phyloP scores from a whole-genome alignment of 2,113 vertebrate genomes.

The Rhegmatorhina hoffmannsi region DNA sequence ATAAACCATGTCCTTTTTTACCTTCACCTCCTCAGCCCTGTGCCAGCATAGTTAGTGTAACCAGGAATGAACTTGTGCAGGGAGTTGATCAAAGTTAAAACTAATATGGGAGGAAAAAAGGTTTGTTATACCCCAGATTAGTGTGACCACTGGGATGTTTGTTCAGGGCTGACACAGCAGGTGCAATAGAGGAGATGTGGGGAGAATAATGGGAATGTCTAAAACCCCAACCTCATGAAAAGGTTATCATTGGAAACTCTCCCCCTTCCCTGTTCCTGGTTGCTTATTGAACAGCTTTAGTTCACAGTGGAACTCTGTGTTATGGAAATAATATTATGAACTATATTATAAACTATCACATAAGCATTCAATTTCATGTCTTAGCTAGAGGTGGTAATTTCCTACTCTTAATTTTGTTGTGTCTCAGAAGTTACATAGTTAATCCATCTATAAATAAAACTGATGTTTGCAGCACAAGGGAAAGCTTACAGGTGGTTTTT shows the following conservation, averaged over 20 bases:
- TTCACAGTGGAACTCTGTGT: background rate
- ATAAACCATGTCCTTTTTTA: background rate
- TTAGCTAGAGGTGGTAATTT: background rate
- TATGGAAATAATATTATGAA: background rate
- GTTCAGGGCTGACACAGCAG: background rate
- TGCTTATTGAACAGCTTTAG: background rate
- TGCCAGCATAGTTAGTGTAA: background rate
- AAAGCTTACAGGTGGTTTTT: background rate
- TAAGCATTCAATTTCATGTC: background rate
- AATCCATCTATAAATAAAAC: background rate
- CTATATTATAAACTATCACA: background rate
- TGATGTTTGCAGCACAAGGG: background rate
- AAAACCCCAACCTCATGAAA: fast-evolving
- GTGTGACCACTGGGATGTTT: background rate
- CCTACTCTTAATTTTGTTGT: background rate
- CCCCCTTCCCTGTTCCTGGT: background rate
- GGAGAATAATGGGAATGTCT: background rate
- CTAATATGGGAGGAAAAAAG: background rate
- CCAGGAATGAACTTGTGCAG: background rate
- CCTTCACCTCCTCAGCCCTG: background rate
- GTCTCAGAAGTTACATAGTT: background rate
- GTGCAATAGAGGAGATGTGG: background rate
- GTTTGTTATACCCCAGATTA: background rate
- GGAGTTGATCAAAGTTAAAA: background rate
- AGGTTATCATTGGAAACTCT: background rate